phyloP scores from a whole-genome alignment of 2,113 vertebrate genomes.

The Theristicus caerulescens region DNA sequence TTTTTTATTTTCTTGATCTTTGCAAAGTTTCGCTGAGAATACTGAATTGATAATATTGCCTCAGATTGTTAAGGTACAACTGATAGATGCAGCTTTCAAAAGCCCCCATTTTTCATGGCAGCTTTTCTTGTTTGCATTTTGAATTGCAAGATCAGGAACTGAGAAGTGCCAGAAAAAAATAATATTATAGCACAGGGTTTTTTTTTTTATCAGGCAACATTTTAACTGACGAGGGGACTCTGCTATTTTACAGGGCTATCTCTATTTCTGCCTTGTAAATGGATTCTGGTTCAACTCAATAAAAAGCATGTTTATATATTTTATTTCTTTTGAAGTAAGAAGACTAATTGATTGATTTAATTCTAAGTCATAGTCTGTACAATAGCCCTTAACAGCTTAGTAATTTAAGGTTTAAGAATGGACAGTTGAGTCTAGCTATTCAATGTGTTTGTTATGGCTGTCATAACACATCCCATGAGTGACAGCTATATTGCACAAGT shows the following conservation, averaged over 20 bases:
- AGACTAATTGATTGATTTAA: background rate
- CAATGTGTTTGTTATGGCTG: accelerated
- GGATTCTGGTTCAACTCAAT: background rate
- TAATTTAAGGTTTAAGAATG: background rate
- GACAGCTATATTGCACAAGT: background rate
- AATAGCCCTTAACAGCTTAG: background rate
- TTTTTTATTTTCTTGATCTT: constrained; percentile 25
- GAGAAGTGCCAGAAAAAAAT: constrained; percentile 9
- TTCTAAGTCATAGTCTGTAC: background rate
- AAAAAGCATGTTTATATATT: background rate
- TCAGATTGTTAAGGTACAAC: constrained; percentile 54
- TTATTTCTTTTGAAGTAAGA: background rate
- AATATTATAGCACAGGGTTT: constrained; percentile 47
- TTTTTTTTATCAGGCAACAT: constrained; percentile 33
- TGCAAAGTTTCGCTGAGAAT: constrained; percentile 15
- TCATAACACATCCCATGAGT: background rate
- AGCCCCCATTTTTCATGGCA: constrained; percentile 44
- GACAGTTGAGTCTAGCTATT: background rate
- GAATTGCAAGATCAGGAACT: constrained; percentile 52
- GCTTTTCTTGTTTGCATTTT: constrained; percentile 42
- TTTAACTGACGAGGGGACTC: constrained; percentile 63
- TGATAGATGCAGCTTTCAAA: constrained; percentile 62
- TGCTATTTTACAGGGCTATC: constrained; percentile 15
- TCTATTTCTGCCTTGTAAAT: background rate
- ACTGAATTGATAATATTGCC: constrained; percentile 59